phyloP scores from a whole-genome alignment of 2,113 vertebrate species.

The Phyllostomus discolor region DNA sequence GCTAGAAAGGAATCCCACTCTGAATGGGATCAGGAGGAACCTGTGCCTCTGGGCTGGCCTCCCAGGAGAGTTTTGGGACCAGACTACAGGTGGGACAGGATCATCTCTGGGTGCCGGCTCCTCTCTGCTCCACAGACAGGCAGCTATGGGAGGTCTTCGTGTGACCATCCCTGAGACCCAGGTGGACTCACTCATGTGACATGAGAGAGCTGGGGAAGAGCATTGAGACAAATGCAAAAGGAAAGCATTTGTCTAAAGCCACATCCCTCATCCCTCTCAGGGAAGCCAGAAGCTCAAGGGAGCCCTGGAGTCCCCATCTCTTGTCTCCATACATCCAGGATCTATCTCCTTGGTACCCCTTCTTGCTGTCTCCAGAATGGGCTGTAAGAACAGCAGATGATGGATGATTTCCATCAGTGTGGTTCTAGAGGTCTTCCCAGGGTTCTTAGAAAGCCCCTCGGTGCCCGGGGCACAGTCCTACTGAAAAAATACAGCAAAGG shows the following conservation, averaged over 20 bases:
- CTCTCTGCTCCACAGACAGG: background rate
- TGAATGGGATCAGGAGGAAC: background rate
- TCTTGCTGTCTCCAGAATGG: background rate
- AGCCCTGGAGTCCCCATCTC: background rate
- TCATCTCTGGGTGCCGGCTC: background rate
- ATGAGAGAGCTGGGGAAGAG: background rate
- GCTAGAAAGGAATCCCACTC: background rate
- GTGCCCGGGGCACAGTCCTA: background rate
- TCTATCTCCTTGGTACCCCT: background rate
- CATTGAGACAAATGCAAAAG: background rate
- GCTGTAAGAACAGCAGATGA: background rate
- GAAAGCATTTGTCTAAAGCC: background rate
- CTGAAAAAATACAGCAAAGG: background rate
- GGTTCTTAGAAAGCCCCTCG: background rate
- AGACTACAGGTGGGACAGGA: background rate
- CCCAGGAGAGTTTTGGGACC: background rate
- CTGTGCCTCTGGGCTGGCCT: background rate
- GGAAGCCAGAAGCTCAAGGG: background rate
- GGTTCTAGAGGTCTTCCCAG: background rate
- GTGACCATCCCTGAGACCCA: background rate
- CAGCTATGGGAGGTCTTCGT: background rate
- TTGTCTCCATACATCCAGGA: background rate
- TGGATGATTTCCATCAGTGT: background rate
- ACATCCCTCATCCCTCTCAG: background rate
- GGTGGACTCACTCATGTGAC: background rate